Conservation (phyloP, 2,797 vertebrate species). For the Takifugu rubripes region DNA sequence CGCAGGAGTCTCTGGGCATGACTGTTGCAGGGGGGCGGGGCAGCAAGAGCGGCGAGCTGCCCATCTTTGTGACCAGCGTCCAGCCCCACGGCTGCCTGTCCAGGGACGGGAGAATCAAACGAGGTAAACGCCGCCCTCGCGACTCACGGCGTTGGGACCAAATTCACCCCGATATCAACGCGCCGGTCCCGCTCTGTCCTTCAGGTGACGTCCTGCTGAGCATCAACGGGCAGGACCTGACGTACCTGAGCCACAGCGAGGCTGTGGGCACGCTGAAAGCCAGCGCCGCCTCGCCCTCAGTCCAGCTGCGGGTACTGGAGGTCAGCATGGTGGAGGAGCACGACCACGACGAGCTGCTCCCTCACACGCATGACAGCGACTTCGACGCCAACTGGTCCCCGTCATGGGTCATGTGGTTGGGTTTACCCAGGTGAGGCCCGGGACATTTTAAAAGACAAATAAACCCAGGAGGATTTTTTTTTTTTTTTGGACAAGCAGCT, state of each 20-base stretch:
- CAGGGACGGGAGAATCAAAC: constrained; percentile 92
- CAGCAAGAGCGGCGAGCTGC: constrained; percentile 95
- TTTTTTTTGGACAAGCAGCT: not conserved
- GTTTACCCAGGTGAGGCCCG: constrained; percentile 86
- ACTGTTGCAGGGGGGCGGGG: constrained; percentile 96
- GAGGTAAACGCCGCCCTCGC: constrained; percentile 74
- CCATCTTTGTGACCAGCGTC: constrained; percentile 97
- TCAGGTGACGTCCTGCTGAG: constrained; percentile 93
- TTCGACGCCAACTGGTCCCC: constrained; percentile 97
- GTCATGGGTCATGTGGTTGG: constrained; percentile 98
- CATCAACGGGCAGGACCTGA: constrained; percentile 94
- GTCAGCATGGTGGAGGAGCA: constrained; percentile 88
- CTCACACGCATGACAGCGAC: constrained; percentile 87
- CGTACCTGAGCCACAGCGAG: constrained; percentile 92
- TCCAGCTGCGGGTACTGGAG: constrained; percentile 89
- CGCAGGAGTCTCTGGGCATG: constrained; percentile 96
- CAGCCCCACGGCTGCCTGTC: constrained; percentile 95
- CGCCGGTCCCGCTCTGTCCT: not conserved
- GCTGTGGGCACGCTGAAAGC: constrained; percentile 96
- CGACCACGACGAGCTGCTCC: constrained; percentile 79
- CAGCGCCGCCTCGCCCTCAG: constrained; percentile 86
- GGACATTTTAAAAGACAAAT: no score
- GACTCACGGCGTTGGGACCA: no score
- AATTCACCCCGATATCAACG: not conserved
- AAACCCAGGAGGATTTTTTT: not conserved